phyloP scores from a whole-genome alignment of 53 echinoderm and acorn worm species.

The Stichopus horrens region DNA sequence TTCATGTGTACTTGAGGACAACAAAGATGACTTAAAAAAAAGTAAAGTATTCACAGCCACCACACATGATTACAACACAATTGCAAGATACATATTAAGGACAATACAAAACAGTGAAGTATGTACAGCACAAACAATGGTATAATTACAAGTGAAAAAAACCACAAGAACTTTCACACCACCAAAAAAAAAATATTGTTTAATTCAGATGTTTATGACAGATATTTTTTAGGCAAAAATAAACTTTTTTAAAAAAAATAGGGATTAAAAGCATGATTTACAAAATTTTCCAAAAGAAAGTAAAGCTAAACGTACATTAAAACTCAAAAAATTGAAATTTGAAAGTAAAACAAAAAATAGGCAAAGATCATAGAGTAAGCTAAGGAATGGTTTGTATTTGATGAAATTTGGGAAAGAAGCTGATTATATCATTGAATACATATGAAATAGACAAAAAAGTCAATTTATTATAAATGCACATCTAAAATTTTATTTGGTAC shows the following conservation, averaged over 20 bases:
- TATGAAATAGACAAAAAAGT: neutral
- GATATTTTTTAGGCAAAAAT: neutral
- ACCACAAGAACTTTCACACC: neutral
- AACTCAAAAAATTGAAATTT: neutral
- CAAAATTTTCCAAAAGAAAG: neutral
- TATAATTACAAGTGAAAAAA: neutral
- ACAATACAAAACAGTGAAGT: neutral
- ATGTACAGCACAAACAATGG: neutral
- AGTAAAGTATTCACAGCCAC: neutral
- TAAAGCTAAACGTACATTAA: neutral
- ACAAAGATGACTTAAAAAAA: too few species aligned
- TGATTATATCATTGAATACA: constrained; percentile 20
- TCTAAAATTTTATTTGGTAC: too few species aligned
- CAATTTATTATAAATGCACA: neutral
- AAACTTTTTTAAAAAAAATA: neutral
- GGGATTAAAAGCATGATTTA: constrained; percentile 3
- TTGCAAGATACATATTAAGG: neutral
- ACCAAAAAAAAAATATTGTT: neutral
- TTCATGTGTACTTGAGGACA: too few species aligned
- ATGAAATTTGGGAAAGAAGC: constrained; percentile 38
- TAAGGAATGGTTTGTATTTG: constrained; percentile 4
- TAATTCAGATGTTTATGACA: neutral
- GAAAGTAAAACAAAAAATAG: neutral
- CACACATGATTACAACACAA: neutral
- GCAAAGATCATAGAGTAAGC: constrained; percentile 3